Evolutionary conservation across 2,888 invertebrate species (phyloP).

Genomic region (Drosophila stalkeri): DNA sequence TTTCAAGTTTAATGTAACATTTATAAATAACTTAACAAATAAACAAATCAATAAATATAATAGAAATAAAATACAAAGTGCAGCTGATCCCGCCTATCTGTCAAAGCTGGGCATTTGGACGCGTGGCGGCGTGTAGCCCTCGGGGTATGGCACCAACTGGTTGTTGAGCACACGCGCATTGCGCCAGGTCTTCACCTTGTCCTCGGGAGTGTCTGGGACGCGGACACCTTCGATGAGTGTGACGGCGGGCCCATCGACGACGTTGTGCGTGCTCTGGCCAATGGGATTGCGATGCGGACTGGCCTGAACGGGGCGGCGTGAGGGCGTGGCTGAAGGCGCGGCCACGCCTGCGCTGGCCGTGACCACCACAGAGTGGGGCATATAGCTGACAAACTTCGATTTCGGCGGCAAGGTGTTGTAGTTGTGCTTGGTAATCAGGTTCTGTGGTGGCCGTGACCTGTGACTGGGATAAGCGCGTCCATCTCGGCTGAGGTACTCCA

Average conservation of each 20-base stretch:
- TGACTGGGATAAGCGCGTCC: constrained; percentile 54
- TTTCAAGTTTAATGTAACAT: constrained; percentile 63
- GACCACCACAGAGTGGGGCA: constrained; percentile 75
- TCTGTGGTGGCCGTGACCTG: constrained; percentile 64
- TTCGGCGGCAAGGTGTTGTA: constrained; percentile 63
- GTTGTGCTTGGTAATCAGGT: constrained; percentile 78
- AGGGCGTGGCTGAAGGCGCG: constrained; percentile 45
- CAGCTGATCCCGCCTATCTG: constrained; percentile 49
- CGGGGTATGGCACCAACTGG: constrained; percentile 91
- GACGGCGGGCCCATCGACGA: constrained; percentile 82
- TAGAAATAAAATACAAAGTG: constrained; percentile 19
- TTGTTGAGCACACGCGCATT: constrained; percentile 95
- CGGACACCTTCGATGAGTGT: constrained; percentile 91
- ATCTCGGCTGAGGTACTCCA: constrained; percentile 54
- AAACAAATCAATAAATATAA: constrained; percentile 74
- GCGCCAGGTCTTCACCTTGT: constrained; percentile 92
- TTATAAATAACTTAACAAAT: constrained; percentile 69
- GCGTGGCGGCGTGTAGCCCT: constrained; percentile 89
- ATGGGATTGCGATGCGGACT: constrained; percentile 70
- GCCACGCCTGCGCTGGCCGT: constrained; percentile 71
- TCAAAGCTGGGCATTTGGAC: constrained; percentile 84
- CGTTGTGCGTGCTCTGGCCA: constrained; percentile 66
- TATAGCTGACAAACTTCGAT: constrained; percentile 66
- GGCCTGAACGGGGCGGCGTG: constrained; percentile 28
- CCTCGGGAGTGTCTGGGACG: constrained; percentile 93